Percentiles rank a stretch among this genome's conserved stretches.
These are phyloP conservation scores for Dendrolimus punctatus DNA, from an alignment of 1,140 invertebrate species.

Conservation along the genomic window DNA sequence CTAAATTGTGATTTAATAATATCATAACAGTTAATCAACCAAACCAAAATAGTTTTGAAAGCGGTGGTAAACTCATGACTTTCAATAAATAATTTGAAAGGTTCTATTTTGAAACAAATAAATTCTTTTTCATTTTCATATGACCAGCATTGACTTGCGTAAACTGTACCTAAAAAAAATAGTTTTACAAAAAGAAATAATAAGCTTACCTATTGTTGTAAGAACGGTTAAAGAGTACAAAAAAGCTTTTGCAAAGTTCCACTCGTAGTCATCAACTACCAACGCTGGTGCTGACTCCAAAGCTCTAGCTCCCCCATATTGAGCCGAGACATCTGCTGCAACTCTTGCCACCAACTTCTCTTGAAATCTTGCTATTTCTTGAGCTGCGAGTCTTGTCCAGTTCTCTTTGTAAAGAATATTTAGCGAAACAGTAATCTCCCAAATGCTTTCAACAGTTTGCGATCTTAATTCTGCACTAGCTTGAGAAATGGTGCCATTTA, in stretches of 20 bases:
- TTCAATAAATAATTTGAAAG: no score
- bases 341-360: conserved; percentile 86
- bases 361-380: conserved; percentile 92
- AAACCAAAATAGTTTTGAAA: no score
- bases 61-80: no score
- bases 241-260: conserved; percentile 95
- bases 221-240: conserved; percentile 96
- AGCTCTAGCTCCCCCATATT: conserved; percentile 59
- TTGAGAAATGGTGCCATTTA: conserved; percentile 51
- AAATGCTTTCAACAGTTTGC: conserved; percentile 89
- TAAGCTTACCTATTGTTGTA: conserved; percentile 93
- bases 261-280: conserved; percentile 80
- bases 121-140: no score
- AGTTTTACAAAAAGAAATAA: conserved; percentile 23
- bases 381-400: conserved; percentile 90
- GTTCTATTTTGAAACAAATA: no score
- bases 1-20: no score
- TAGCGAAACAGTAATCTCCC: conserved; percentile 94
- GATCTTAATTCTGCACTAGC: conserved; percentile 71
- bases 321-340: conserved; percentile 78
- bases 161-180: no score
- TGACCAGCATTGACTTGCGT: no score
- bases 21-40: no score
- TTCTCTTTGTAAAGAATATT: conserved; percentile 96
- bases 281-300: conserved; percentile 64